Evolutionary conservation across 1,140 invertebrate genomes (phyloP).

Genomic region (Caenorhabditis briggsae): DNA sequence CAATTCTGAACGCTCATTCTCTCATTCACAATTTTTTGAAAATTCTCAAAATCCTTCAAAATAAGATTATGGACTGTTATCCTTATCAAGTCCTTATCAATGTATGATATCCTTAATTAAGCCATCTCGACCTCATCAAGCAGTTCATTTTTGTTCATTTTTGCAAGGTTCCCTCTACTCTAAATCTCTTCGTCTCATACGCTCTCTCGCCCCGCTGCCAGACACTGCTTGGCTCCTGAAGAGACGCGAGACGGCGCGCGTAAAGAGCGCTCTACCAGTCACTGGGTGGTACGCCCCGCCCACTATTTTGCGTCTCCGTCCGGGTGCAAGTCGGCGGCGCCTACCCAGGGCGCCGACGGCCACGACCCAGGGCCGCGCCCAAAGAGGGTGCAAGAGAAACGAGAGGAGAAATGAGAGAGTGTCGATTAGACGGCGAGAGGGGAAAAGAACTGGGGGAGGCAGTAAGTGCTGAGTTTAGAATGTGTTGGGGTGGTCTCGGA

Average conservation of each 20-base stretch:
- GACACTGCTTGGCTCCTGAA: slow-evolving; percentile 45
- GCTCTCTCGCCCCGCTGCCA: not conserved
- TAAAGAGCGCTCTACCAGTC: slow-evolving; percentile 34
- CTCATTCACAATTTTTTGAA: too few relatives aligned
- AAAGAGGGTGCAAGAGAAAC: slow-evolving; percentile 38
- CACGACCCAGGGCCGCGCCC: slow-evolving; percentile 45
- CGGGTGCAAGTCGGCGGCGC: slow-evolving; percentile 53
- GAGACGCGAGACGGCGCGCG: slow-evolving; percentile 23
- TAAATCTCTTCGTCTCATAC: slow-evolving; percentile 41
- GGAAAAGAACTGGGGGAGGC: slow-evolving; percentile 12
- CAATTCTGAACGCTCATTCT: not conserved
- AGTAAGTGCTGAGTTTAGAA: slow-evolving; percentile 39
- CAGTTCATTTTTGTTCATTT: slow-evolving; percentile 25
- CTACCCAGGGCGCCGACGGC: slow-evolving; percentile 31
- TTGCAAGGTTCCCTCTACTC: not conserved
- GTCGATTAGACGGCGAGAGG: not conserved
- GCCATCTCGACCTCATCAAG: slow-evolving; percentile 15
- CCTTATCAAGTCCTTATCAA: not conserved
- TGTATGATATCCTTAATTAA: not conserved
- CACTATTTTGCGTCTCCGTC: slow-evolving; percentile 31
- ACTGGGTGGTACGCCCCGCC: slow-evolving; percentile 48
- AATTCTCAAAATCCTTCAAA: too few relatives aligned
- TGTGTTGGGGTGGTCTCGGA: not conserved
- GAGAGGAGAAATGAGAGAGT: not conserved
- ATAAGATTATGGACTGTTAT: not conserved